Evolutionary conservation across 2,888 invertebrate species (phyloP).

Genomic region (Brachyptera risi): DNA sequence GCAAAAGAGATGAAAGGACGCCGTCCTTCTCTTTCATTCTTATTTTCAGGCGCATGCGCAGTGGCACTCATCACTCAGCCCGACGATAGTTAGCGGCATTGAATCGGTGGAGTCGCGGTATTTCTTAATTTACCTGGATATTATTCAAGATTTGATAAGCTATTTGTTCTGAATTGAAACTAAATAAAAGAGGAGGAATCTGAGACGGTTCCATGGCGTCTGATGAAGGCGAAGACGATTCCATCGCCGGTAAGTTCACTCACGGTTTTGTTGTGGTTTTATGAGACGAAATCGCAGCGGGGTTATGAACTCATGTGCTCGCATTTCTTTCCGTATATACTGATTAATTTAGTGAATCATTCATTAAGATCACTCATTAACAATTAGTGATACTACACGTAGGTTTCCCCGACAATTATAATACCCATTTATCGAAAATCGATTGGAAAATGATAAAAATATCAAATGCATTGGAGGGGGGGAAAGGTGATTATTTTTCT

Average conservation of each 20-base stretch:
- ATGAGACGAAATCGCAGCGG: slow-evolving; percentile 32
- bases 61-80: no score
- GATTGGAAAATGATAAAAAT: slow-evolving; percentile 31
- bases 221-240: slow-evolving; percentile 83
- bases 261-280: background rate
- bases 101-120: no score
- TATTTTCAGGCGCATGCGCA: no score
- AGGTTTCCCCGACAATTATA: background rate
- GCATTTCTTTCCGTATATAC: slow-evolving; percentile 28
- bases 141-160: background rate
- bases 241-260: slow-evolving; percentile 68
- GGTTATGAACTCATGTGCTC: slow-evolving; percentile 41
- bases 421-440: slow-evolving; percentile 22
- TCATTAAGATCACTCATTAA: background rate
- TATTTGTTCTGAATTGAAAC: background rate
- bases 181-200: background rate
- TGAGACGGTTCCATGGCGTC: slow-evolving; percentile 62
- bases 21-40: no score
- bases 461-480: slow-evolving; percentile 37
- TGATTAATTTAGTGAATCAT: slow-evolving; percentile 12
- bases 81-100: no score
- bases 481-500: slow-evolving; percentile 52
- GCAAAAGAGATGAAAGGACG: no score
- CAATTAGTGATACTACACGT: background rate
- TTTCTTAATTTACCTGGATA: slow-evolving; percentile 12